These are phyloP conservation scores for Allolobophora icterica DNA, from an alignment of 2,888 invertebrate species.

Conservation along the genomic window DNA sequence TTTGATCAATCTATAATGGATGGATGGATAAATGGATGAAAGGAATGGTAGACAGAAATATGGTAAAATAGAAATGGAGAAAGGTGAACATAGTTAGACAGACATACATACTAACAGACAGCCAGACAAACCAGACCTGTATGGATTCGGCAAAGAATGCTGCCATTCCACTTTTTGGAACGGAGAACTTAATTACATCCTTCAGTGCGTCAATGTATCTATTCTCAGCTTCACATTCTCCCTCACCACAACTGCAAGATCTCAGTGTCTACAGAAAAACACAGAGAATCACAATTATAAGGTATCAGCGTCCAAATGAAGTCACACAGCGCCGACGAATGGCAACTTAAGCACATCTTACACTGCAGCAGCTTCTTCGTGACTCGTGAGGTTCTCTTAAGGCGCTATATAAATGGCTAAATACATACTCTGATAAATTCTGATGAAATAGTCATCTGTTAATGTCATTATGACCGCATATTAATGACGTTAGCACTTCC, in stretches of 20 bases:
- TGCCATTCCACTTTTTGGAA: conserved; percentile 80
- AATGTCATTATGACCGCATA: too few species aligned
- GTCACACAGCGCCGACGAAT: neutral
- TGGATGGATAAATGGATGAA: neutral
- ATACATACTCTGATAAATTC: neutral
- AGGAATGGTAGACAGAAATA: neutral
- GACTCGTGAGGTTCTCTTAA: too few species aligned
- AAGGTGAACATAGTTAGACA: neutral
- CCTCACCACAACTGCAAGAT: conserved; percentile 56
- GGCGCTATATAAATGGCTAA: too few species aligned
- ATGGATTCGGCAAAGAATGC: conserved; percentile 94
- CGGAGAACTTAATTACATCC: conserved; percentile 78
- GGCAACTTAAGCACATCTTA: neutral
- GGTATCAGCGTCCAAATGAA: neutral
- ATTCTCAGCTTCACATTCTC: conserved; percentile 71
- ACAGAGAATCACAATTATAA: neutral
- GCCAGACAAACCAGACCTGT: conserved; percentile 69
- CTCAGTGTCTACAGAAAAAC: conserved; percentile 41
- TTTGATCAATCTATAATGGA: too few species aligned
- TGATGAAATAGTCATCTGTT: too few species aligned
- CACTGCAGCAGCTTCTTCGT: too few species aligned
- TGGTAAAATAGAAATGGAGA: neutral
- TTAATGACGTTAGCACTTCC: too few species aligned
- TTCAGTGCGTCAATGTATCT: conserved; percentile 83
- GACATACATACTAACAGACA: neutral